Conservation (phyloP, 2,113 vertebrate genomes). For the Rissa tridactyla region DNA sequence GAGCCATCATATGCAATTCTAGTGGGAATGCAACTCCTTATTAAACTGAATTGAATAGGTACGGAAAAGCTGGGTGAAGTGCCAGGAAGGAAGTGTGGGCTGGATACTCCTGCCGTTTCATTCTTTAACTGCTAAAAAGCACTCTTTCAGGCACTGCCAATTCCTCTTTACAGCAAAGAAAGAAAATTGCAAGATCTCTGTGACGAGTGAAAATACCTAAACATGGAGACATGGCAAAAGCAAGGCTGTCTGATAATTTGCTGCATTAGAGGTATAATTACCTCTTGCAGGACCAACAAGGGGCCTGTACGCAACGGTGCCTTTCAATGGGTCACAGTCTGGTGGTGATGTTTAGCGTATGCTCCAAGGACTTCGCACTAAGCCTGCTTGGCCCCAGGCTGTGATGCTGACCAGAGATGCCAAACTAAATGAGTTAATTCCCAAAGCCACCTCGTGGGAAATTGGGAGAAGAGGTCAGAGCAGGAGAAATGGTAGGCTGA, state of each 20-base stretch:
- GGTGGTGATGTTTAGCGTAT: background rate
- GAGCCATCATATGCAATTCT: background rate
- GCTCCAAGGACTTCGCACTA: background rate
- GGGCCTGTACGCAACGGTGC: background rate
- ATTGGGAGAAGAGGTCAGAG: background rate
- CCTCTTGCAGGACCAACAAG: background rate
- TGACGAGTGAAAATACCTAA: background rate
- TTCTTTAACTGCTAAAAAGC: background rate
- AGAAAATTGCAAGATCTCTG: background rate
- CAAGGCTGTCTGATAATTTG: background rate
- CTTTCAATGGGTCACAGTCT: conserved; percentile 36
- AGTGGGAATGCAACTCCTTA: background rate
- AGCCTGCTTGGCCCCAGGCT: background rate
- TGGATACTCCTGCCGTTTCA: background rate
- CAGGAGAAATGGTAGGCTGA: background rate
- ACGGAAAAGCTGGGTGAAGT: background rate
- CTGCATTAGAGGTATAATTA: background rate
- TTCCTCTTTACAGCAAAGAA: background rate
- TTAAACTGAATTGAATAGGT: background rate
- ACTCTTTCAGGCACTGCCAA: background rate
- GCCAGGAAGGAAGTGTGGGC: background rate
- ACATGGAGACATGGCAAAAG: background rate
- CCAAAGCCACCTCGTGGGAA: background rate
- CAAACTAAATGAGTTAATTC: background rate
- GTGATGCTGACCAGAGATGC: background rate